Conservation (phyloP, 1,140 invertebrate genomes). For the Venturia canescens region DNA sequence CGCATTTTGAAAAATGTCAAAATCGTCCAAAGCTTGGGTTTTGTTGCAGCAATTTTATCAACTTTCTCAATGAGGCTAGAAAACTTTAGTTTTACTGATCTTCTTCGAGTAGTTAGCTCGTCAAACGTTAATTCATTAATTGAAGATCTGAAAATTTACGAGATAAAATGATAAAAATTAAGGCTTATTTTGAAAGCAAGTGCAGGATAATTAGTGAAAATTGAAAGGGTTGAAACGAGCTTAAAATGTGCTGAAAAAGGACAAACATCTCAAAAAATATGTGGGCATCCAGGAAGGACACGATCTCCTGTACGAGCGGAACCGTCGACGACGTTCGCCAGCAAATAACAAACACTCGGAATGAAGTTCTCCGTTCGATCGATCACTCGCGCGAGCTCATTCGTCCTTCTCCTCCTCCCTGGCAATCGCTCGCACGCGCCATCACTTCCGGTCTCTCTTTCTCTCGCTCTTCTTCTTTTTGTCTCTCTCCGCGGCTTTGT, state of each 20-base stretch:
- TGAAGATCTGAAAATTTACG: too few species aligned
- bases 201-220: neutral
- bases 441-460: slow-evolving; percentile 59
- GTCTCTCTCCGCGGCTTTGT: neutral
- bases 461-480: neutral
- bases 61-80: too few species aligned
- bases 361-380: slow-evolving; percentile 37
- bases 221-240: neutral
- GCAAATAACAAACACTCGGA: slow-evolving; percentile 27
- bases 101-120: too few species aligned
- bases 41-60: too few species aligned
- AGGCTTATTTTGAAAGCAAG: too few species aligned
- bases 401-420: slow-evolving; percentile 7
- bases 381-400: slow-evolving; percentile 29
- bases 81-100: too few species aligned
- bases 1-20: too few species aligned
- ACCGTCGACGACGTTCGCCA: neutral
- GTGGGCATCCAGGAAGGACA: neutral
- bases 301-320: neutral
- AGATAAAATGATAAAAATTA: too few species aligned
- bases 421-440: slow-evolving; percentile 54
- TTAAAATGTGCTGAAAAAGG: neutral
- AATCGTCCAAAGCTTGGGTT: too few species aligned
- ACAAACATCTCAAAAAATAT: neutral
- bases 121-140: too few species aligned